Evolutionary conservation across 2,888 invertebrate species (phyloP).

Genomic region (Agrotis puta): DNA sequence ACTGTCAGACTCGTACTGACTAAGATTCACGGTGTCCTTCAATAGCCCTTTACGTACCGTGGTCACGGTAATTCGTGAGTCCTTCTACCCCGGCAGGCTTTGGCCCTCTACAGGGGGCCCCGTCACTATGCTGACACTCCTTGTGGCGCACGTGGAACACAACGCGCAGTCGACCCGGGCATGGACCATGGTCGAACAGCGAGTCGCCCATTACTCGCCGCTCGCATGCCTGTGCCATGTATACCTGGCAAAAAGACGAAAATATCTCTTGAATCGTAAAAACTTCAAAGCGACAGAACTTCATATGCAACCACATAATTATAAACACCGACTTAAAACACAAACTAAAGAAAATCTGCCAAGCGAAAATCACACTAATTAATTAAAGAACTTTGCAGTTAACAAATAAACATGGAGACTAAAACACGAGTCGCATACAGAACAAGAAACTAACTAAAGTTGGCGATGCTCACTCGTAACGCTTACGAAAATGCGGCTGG

Average conservation of each 20-base stretch:
- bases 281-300: not conserved
- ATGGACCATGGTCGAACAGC: no score
- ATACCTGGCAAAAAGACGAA: not conserved
- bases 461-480: slow-evolving; percentile 14
- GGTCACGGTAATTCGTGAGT: no score
- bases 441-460: slow-evolving; percentile 51
- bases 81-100: no score
- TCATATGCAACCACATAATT: not conserved
- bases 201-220: no score
- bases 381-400: slow-evolving; percentile 60
- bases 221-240: no score
- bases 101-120: no score
- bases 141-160: no score
- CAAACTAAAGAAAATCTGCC: slow-evolving; percentile 39
- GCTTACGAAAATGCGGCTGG: not conserved
- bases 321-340: slow-evolving; percentile 9
- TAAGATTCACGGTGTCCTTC: no score
- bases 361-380: slow-evolving; percentile 57
- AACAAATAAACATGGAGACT: slow-evolving; percentile 52
- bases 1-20: no score
- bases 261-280: not conserved
- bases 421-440: slow-evolving; percentile 66
- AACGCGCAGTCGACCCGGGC: no score
- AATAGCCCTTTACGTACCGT: no score
- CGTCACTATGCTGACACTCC: no score